Conservation (phyloP, 2,113 vertebrate genomes). For the Thunnus thynnus region DNA sequence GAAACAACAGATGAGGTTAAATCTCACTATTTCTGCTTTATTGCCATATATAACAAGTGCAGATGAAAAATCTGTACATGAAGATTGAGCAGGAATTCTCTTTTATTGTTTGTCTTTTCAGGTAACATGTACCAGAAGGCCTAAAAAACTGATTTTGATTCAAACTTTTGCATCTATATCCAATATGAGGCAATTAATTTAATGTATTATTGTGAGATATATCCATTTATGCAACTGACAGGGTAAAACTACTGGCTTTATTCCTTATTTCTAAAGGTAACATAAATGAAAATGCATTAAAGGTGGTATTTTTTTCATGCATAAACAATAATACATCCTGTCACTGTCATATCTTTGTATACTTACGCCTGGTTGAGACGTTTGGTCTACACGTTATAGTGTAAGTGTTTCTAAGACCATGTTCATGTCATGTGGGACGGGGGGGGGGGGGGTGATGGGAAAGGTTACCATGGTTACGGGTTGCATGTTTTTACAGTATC, state of each 20-base stretch:
- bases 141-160: too few species aligned
- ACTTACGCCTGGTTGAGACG: background rate
- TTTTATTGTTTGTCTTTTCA: too few species aligned
- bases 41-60: background rate
- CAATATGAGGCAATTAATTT: too few species aligned
- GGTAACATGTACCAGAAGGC: too few species aligned
- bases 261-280: too few species aligned
- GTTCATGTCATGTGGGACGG: slow-evolving; percentile 18
- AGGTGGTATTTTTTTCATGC: background rate
- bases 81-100: too few species aligned
- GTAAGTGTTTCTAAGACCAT: slow-evolving; percentile 4
- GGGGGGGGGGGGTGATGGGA: background rate
- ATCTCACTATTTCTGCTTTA: background rate
- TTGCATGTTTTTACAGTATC: slow-evolving; percentile 35
- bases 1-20: too few species aligned
- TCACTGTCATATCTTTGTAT: background rate
- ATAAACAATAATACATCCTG: too few species aligned
- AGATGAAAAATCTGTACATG: background rate
- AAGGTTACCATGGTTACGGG: slow-evolving; percentile 56
- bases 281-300: background rate
- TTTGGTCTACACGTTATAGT: background rate
- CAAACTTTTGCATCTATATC: too few species aligned
- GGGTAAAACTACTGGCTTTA: too few species aligned
- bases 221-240: too few species aligned
- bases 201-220: too few species aligned